Percentiles rank a stretch among this genome's conserved stretches.
These are phyloP conservation scores for Anguilla anguilla DNA, from an alignment of 2,797 vertebrate species.

Conservation along the genomic window DNA sequence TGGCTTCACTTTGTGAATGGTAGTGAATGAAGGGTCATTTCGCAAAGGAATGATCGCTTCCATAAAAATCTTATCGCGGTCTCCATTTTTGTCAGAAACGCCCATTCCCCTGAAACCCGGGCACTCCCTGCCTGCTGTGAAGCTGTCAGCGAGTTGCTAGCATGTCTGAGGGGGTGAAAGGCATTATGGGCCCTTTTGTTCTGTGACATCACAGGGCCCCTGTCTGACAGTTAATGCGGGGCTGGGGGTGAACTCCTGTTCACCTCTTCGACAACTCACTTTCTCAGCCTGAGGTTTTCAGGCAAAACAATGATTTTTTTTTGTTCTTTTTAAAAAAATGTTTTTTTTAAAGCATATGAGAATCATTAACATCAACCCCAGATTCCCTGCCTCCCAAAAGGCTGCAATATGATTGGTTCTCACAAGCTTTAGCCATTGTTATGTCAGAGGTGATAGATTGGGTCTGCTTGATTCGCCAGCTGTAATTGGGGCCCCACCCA, in stretches of 20 bases:
- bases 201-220: conserved; percentile 33
- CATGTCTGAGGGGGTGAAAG: conserved; percentile 22
- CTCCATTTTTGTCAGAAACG: not conserved
- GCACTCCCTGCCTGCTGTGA: not conserved
- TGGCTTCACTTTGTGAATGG: not conserved
- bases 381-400: not conserved
- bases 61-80: not conserved
- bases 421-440: not conserved
- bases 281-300: not conserved
- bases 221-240: not conserved
- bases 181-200: conserved; percentile 23
- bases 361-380: not conserved
- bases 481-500: not conserved
- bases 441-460: not conserved
- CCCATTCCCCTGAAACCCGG: not conserved
- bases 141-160: not conserved
- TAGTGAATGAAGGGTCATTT: not conserved
- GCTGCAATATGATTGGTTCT: not conserved
- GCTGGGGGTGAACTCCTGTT: not conserved
- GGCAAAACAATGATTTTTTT: not conserved
- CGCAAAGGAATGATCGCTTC: not conserved
- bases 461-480: not conserved
- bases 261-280: not conserved
- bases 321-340: not conserved
- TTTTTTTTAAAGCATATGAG: not conserved